Conservation (phyloP, 2,113 vertebrate genomes). For the Melanerpes formicivorus region DNA sequence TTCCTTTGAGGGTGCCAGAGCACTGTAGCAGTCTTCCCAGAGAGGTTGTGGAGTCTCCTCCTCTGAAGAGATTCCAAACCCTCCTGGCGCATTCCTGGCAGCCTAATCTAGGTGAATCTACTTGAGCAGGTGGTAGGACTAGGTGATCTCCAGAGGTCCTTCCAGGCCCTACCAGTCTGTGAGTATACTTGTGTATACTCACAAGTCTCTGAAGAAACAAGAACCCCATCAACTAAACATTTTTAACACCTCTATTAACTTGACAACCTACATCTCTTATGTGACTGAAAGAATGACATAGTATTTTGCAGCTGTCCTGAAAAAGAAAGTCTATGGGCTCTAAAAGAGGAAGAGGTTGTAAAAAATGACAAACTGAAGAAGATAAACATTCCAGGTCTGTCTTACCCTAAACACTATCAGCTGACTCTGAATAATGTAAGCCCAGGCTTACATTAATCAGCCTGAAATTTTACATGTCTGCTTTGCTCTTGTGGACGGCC, state of each 20-base stretch:
- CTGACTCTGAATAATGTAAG: not conserved
- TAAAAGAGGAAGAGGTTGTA: not conserved
- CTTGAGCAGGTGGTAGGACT: too few species aligned
- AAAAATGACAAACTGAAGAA: not conserved
- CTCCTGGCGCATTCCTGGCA: too few species aligned
- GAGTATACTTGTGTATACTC: not conserved
- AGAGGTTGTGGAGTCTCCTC: too few species aligned
- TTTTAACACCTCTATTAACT: constrained; percentile 54
- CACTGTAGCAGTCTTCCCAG: too few species aligned
- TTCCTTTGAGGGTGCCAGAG: too few species aligned
- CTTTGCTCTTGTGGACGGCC: not conserved
- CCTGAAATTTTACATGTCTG: not conserved
- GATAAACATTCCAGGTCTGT: not conserved
- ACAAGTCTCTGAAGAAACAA: constrained; percentile 30
- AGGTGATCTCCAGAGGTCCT: too few species aligned
- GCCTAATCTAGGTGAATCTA: too few species aligned
- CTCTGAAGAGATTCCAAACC: too few species aligned
- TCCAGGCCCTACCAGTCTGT: too few species aligned
- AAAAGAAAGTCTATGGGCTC: not conserved
- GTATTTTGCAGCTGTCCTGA: not conserved
- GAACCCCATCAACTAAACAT: not conserved
- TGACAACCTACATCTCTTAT: accelerated
- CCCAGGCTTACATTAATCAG: not conserved
- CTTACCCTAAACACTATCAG: not conserved
- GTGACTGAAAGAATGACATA: not conserved